Evolutionary conservation across 1,140 invertebrate species (phyloP).

Genomic region (Ceratina japonica): DNA sequence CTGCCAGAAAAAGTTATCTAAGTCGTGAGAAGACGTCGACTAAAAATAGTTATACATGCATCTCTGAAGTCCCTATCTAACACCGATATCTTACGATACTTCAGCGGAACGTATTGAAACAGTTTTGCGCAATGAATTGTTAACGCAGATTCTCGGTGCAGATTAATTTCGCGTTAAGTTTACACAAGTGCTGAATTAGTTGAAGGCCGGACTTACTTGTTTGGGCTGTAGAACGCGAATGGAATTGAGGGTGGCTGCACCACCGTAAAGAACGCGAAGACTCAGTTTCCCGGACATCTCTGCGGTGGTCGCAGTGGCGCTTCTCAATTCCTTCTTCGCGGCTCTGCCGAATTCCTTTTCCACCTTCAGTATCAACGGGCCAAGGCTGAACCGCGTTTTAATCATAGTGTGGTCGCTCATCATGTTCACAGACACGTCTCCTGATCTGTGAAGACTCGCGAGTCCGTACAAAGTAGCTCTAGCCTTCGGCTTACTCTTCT

Average conservation of each 20-base stretch:
- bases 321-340: constrained; percentile 87
- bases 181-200: no score
- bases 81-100: not conserved
- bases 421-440: constrained; percentile 89
- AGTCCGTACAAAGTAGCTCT: constrained; percentile 89
- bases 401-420: constrained; percentile 89
- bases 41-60: no score
- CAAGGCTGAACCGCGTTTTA: constrained; percentile 88
- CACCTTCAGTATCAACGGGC: constrained; percentile 88
- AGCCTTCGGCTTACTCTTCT: constrained; percentile 82
- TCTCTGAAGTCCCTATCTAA: not conserved
- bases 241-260: constrained; percentile 87
- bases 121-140: no score
- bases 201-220: constrained; percentile 81
- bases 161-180: not conserved
- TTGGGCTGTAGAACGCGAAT: constrained; percentile 91
- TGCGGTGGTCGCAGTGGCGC: constrained; percentile 90
- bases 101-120: no score
- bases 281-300: constrained; percentile 90
- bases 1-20: not conserved
- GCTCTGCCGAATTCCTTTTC: constrained; percentile 91
- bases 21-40: not conserved
- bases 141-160: not conserved
- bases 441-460: constrained; percentile 86
- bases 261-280: constrained; percentile 87